These are phyloP conservation scores for Mactra quadrangularis DNA, from an alignment of 1,140 invertebrate genomes.

Conservation along the genomic window DNA sequence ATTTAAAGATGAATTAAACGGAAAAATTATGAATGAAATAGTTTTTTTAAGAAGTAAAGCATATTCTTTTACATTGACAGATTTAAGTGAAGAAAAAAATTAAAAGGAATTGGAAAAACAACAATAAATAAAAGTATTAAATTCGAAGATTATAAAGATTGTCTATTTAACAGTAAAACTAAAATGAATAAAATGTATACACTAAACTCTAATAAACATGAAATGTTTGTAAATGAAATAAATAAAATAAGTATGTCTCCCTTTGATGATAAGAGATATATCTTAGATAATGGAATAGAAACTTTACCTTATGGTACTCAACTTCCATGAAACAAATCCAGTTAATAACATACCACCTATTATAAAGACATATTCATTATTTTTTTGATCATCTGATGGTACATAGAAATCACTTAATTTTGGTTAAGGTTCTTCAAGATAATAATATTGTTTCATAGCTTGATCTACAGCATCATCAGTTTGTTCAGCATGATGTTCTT, in stretches of 20 bases:
- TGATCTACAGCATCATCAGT: too few relatives aligned
- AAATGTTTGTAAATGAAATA: slow-evolving; percentile 11
- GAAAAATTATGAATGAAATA: slow-evolving; percentile 55
- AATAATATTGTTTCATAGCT: too few relatives aligned
- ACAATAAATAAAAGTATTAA: slow-evolving; percentile 36
- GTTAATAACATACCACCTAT: too few relatives aligned
- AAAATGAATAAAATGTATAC: slow-evolving; percentile 22
- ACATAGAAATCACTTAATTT: neutral
- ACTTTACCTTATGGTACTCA: too few relatives aligned
- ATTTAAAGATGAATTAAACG: slow-evolving; percentile 84
- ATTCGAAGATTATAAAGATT: slow-evolving; percentile 39
- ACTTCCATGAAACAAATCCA: too few relatives aligned
- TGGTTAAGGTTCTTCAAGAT: too few relatives aligned
- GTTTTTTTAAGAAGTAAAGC: slow-evolving; percentile 82
- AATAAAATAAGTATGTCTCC: slow-evolving; percentile 11
- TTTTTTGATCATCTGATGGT: too few relatives aligned
- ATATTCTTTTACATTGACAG: slow-evolving; percentile 73
- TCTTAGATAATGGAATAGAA: too few relatives aligned
- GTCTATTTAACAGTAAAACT: slow-evolving; percentile 25
- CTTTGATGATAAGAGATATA: slow-evolving; percentile 13
- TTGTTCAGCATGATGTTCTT: too few relatives aligned
- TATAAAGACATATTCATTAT: too few relatives aligned
- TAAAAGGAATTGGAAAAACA: slow-evolving; percentile 55
- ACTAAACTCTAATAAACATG: slow-evolving; percentile 20
- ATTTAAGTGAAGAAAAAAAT: slow-evolving; percentile 66